Evolutionary conservation across 23 tunicate species (phyloP).

Genomic region (Oikopleura albicans): DNA sequence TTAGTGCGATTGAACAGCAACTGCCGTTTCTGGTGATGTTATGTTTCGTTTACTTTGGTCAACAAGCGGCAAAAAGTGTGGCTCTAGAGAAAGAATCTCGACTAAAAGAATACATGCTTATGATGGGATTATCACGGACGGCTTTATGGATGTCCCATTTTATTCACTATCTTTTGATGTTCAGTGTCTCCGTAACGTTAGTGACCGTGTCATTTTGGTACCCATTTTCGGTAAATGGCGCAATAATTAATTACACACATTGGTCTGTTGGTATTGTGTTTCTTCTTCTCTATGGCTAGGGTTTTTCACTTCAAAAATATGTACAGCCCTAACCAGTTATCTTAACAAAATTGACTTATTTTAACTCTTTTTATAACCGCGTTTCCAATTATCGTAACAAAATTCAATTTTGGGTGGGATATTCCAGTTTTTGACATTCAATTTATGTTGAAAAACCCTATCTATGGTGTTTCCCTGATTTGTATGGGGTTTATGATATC

Average conservation of each 20-base stretch:
- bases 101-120: not conserved
- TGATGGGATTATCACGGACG: not conserved
- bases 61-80: not conserved
- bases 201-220: not conserved
- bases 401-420: too few species aligned
- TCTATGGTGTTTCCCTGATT: not conserved
- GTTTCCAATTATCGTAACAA: too few species aligned
- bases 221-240: not conserved
- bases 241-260: not conserved
- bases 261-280: not conserved
- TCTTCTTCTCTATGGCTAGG: not conserved
- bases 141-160: not conserved
- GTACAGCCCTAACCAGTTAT: too few species aligned
- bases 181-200: not conserved
- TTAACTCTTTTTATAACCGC: too few species aligned
- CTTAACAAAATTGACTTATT: too few species aligned
- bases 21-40: not conserved
- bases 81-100: constrained; percentile 9
- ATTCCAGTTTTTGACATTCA: too few species aligned
- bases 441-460: too few species aligned
- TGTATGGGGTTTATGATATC: not conserved
- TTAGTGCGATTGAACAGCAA: not conserved
- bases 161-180: not conserved
- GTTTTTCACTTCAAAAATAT: too few species aligned
- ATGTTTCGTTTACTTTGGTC: not conserved